Evolutionary conservation across 2,797 vertebrate genomes (phyloP), one percentile per base, ranked within the genome.

Genomic region (Sphaeramia orbicularis): DNA sequence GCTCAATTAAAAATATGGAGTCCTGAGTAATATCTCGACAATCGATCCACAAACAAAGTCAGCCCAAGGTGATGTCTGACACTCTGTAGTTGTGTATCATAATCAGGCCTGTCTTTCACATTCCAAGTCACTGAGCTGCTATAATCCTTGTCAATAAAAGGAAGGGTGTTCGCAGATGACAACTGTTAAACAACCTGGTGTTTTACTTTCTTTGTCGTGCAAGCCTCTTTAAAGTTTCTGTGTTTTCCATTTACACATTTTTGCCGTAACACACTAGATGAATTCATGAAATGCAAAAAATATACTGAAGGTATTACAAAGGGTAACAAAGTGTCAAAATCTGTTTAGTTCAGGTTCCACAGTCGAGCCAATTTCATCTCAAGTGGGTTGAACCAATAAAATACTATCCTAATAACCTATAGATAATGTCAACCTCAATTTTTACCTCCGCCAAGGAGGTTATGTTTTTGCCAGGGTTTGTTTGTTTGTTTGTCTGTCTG

Each of bases 1-100:
- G 83, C 90, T 92, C 91, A 94, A 93, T 94, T 93, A 90, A 91
- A 89, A 90, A 88, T 89, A 86, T 87, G 85, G 84, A 87, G 84
- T 80, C 84, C 81, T 32, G 78, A 60, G 77, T 76, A 77, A 86
- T 87, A 70, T 79, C 63, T 48, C 69, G 59, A 72, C 75, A 76
- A 92, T 94, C 86, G 87, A 93, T 93, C 86, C 77, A 67, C 77
- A 92, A 88, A 89, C 84, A 92, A 94, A 92, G 90, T 93, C 93
- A 87, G 85, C 71, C 77, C 90, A 94, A 94, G 92, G 93, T 92
- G 88, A 90, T 40, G 50, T 64, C 65, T 18, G 36, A 57, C 54
- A 19, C 56, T 65, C 72, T 35, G 18, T 53, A 72, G 79, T 68
- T 73, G 52, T 86, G 68, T 74, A 83, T 91, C 79, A 80, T 72